Base-by-base conservation (phyloP, 2,113 vertebrate species). In the Nothocercus julius region DNA sequence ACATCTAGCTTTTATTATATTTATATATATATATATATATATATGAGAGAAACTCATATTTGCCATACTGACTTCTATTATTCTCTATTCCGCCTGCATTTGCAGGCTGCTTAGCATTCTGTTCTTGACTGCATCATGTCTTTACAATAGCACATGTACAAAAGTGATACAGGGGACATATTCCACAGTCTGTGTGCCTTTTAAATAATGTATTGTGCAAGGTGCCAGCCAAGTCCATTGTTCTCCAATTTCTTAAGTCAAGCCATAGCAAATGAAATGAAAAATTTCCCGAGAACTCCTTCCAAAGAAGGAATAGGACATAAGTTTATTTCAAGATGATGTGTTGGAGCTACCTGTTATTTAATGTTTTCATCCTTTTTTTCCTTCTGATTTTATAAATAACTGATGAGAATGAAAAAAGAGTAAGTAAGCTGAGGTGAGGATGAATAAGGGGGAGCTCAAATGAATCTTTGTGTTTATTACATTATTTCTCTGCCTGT, bases 21-120 rank as follows among this genome's bases (percentile, higher is more conserved):
- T 36, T 36, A 8, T 36, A 8, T 36, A 36, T 36, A 36, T 36
- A 36, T 36, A 36, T 36, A 36, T 36, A 36, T 24, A 9, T 24
- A 24, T 49, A 24, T 49, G 27, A 45, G 61, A 74, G 38, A 69
- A 22, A 38, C 13, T 58, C 0, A 0, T 47, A 1, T 61, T 3
- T 20, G 14, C 58, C 30, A 66, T 2, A 0, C 21, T 64, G 47
- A 27, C 38, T 92, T 82, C 18, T 66, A 20, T 10, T 49, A 27
- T 69, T 68, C 14, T 13, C 49, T 81, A 0, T 40, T 82, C 19
- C 5, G 22, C 63, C 21, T 74, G 42, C 45, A 12, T 15, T 80
- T 88, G 61, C 10, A 54, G 42, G 59, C 34, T 81, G 3, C 19
- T 70, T 87, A 51, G 53, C 1, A 0, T 77, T 54, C 5, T 11